Conservation (phyloP, 1,140 invertebrate species). For the Drosophila lacteicornis region DNA sequence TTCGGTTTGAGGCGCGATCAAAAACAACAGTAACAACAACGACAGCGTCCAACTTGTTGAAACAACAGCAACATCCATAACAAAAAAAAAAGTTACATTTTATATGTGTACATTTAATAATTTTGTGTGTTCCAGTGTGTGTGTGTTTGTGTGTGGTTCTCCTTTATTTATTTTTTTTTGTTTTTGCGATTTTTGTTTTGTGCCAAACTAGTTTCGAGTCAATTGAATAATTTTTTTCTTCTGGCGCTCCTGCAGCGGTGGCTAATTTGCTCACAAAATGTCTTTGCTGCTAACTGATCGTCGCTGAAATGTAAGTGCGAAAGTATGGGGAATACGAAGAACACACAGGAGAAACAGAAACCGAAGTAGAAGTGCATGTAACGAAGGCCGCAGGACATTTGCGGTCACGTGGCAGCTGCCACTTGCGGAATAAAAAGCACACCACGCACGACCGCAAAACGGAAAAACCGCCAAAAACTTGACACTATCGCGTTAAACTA, state of each 20-base stretch:
- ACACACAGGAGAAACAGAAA: too few species aligned
- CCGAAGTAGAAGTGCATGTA: background rate
- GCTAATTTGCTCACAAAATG: constrained; percentile 23
- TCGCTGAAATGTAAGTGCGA: constrained; percentile 29
- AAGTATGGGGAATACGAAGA: background rate
- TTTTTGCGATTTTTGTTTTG: constrained; percentile 72
- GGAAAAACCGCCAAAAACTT: constrained; percentile 31
- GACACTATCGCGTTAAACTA: background rate
- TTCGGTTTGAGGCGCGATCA: constrained; percentile 25
- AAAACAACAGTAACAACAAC: constrained; percentile 9
- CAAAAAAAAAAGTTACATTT: constrained; percentile 42
- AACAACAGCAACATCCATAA: constrained; percentile 6
- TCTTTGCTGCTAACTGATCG: constrained; percentile 22
- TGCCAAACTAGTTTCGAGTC: constrained; percentile 77
- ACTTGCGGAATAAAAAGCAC: constrained; percentile 15
- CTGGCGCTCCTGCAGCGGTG: constrained; percentile 45
- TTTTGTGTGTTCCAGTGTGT: constrained; percentile 33
- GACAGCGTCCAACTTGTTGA: background rate
- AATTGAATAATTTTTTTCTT: constrained; percentile 66
- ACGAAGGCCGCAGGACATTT: constrained; percentile 26
- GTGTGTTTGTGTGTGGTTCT: constrained; percentile 5
- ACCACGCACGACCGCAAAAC: constrained; percentile 19
- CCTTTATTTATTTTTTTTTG: constrained; percentile 25
- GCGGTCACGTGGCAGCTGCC: constrained; percentile 48
- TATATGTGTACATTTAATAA: constrained; percentile 63